Conservation (phyloP, 2,888 invertebrate genomes). For the Trachelus stipa region DNA sequence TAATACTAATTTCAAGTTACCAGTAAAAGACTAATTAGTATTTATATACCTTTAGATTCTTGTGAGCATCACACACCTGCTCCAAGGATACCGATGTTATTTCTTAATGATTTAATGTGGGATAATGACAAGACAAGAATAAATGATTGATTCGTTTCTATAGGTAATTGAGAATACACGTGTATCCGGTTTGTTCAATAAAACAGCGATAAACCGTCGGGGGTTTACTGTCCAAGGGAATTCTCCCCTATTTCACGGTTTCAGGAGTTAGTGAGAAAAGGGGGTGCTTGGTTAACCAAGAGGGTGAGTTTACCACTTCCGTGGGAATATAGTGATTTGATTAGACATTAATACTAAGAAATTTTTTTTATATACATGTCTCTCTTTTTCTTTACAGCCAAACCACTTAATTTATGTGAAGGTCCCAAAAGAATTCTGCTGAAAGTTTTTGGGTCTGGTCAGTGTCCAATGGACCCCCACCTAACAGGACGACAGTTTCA, state of each 20-base stretch:
- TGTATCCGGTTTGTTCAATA: not conserved
- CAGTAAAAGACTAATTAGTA: not conserved
- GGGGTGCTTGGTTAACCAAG: not conserved
- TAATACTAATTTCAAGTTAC: not conserved
- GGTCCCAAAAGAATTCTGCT: not conserved
- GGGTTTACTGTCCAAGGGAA: not conserved
- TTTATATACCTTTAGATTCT: not conserved
- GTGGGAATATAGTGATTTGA: conserved; percentile 31
- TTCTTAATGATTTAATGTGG: not conserved
- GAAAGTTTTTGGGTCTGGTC: conserved; percentile 13
- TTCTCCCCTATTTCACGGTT: not conserved
- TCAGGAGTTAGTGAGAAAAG: not conserved
- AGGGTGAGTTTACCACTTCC: conserved; percentile 16
- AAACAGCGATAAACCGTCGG: not conserved
- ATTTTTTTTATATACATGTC: conserved; percentile 6
- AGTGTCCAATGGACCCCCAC: conserved; percentile 33
- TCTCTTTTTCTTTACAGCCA: conserved; percentile 1
- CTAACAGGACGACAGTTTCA: conserved; percentile 34
- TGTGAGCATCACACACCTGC: not conserved
- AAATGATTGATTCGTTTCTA: not conserved
- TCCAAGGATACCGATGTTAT: not conserved
- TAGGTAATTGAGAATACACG: not conserved
- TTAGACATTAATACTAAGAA: conserved; percentile 24
- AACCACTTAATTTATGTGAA: conserved; percentile 9
- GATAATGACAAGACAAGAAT: too few species aligned